phyloP scores from a whole-genome alignment of 2,797 vertebrate genomes.

The Peromyscus eremicus region DNA sequence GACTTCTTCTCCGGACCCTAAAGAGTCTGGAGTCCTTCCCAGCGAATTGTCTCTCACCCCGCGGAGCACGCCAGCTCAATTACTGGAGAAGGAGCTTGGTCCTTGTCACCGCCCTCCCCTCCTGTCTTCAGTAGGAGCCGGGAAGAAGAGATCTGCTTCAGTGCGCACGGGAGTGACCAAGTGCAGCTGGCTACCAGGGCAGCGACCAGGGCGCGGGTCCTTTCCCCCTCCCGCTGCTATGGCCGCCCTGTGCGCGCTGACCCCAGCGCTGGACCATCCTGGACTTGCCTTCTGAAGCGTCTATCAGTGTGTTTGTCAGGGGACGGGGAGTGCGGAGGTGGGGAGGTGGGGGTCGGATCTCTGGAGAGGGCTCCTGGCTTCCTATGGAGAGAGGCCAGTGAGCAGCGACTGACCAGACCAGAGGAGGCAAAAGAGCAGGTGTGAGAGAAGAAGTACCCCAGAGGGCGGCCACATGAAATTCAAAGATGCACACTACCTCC shows the following conservation, averaged over 20 bases:
- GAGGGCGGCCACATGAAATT: constrained; percentile 85
- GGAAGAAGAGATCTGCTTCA: not conserved
- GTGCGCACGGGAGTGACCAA: not conserved
- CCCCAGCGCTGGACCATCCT: constrained; percentile 72
- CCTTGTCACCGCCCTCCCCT: not conserved
- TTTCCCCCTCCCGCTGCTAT: constrained; percentile 51
- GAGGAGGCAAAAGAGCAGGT: constrained; percentile 49
- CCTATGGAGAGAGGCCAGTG: constrained; percentile 40
- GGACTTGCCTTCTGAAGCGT: constrained; percentile 55
- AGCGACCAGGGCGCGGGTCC: not conserved
- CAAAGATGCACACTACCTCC: constrained; percentile 83
- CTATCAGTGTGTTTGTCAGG: not conserved
- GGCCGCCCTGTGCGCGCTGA: constrained; percentile 70
- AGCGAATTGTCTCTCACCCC: not conserved
- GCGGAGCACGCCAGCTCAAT: not conserved
- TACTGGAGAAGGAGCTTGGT: not conserved
- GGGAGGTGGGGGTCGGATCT: rapidly evolving
- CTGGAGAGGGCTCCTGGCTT: constrained; percentile 36
- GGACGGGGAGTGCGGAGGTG: no score
- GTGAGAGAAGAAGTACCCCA: not conserved
- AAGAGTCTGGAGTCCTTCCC: not conserved
- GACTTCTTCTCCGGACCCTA: not conserved
- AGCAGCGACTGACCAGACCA: not conserved
- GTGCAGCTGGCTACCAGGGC: not conserved
- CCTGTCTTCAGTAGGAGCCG: not conserved